These are phyloP conservation scores for Gila robusta DNA, from an alignment of 2,797 vertebrate species.

Conservation along the genomic window DNA sequence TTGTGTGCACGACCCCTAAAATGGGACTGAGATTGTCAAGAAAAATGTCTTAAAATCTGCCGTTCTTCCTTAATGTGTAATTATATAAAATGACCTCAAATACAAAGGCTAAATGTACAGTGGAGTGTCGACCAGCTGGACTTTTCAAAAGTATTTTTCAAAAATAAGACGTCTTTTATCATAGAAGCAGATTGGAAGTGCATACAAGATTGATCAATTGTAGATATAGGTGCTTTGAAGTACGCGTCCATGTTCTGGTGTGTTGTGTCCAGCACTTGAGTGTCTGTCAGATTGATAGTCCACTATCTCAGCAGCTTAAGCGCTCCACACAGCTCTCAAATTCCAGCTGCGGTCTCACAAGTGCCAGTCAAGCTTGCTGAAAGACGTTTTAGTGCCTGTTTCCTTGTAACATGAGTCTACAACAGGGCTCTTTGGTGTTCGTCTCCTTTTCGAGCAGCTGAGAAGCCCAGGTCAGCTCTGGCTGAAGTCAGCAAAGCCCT, in stretches of 20 bases:
- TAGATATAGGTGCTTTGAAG: slow-evolving; percentile 48
- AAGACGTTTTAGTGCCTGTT: not conserved
- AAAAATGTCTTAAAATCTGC: slow-evolving; percentile 16
- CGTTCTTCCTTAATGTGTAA: slow-evolving; percentile 49
- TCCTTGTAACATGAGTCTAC: slow-evolving; percentile 15
- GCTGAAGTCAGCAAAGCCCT: slow-evolving; percentile 88
- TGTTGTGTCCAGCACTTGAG: slow-evolving; percentile 10
- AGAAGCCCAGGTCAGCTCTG: slow-evolving; percentile 82
- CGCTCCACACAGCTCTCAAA: not conserved
- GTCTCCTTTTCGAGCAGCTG: not conserved
- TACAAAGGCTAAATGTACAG: not conserved
- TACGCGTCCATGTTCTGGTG: slow-evolving; percentile 13
- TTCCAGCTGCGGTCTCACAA: slow-evolving; percentile 19
- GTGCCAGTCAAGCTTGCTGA: slow-evolving; percentile 9
- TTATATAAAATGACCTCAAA: slow-evolving; percentile 9
- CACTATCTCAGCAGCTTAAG: slow-evolving; percentile 22
- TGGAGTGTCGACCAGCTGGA: not conserved
- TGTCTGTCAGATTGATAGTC: slow-evolving; percentile 31
- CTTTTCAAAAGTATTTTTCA: not conserved
- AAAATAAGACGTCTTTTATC: not conserved
- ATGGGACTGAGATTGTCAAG: slow-evolving; percentile 73
- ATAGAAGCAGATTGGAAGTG: slow-evolving; percentile 69
- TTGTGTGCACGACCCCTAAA: slow-evolving; percentile 50
- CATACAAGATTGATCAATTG: slow-evolving; percentile 55
- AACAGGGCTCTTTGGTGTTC: slow-evolving; percentile 42